phyloP scores from a whole-genome alignment of 2,888 invertebrate genomes.

The Eugnorisma glareosa region DNA sequence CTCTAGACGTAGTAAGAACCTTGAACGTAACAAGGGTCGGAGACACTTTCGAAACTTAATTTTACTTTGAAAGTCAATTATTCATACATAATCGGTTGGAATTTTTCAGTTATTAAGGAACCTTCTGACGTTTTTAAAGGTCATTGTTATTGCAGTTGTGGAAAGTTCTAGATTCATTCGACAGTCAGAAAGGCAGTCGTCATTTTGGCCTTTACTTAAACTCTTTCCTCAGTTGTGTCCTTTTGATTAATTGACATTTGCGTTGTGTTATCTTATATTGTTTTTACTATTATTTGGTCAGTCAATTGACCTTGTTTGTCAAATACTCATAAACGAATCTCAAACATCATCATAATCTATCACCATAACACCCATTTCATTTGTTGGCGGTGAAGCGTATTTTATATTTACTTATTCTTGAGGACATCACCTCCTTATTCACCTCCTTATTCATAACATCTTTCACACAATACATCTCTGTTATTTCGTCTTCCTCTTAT shows the following conservation, averaged over 20 bases:
- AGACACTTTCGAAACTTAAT: constrained; percentile 38
- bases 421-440: neutral
- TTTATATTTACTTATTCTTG: no score
- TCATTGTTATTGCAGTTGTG: neutral
- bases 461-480: neutral
- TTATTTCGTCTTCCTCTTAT: neutral
- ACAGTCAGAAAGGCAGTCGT: neutral
- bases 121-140: constrained; percentile 2
- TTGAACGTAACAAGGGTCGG: constrained; percentile 17
- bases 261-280: neutral
- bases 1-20: constrained; percentile 9
- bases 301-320: neutral
- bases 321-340: neutral
- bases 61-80: constrained; percentile 37
- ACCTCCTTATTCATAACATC: neutral
- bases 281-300: neutral
- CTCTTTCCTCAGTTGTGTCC: neutral
- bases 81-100: constrained; percentile 13
- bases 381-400: no score
- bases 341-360: neutral
- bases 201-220: neutral
- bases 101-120: neutral
- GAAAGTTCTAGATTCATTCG: neutral
- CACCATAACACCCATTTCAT: neutral
- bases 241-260: neutral